Evolutionary conservation across 2,113 vertebrate species (phyloP), one percentile per base, ranked within the genome.

Genomic region (Pteropus alecto): DNA sequence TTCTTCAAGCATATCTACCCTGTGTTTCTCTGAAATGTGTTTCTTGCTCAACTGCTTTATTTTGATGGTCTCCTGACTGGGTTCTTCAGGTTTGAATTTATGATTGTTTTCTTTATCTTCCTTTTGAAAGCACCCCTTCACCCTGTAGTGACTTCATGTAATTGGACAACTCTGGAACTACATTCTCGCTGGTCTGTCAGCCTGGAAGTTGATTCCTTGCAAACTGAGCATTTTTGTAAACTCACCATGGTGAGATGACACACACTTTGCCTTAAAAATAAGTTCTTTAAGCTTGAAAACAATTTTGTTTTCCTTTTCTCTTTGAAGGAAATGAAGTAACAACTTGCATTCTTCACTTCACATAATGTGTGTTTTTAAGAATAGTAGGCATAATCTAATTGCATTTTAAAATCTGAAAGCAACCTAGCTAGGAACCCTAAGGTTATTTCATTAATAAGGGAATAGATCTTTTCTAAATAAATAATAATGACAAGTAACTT

Each of bases 231-330:
- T 43, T 93, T 96, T 65, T 87, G 58, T 73, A 54, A 85, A 46
- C 16, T 86, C 35, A 18, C 43, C 41, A 22, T 18, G 13, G 63
- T 84, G 46, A 92, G 16, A 61, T 63, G 65, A 76, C 35, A 41
- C 4, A 3, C 0, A 0, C 16, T 87, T 76, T 73, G 58, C 58
- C 63, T 93, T 96, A 41, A 82, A 90, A 81, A 56, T 90, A 84
- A 93, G 7, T 93, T 82, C 24, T 90, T 94, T 41, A 61, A 85
- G 48, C 82, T 95, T 63, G 56, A 70, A 94, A 87, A 94, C 24
- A 63, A 38, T 46, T 87, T 61, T 43, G 26, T 35, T 84, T 95
- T 30, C 33, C 60, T 86, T 95, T 94, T 73, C n/a, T 74, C 71
- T 96, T 86, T 16, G 2, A n/a, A 79, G 78, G 51, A 88, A 95